Evolutionary conservation across 2,888 invertebrate species (phyloP).

Genomic region (Helobdella robusta): DNA sequence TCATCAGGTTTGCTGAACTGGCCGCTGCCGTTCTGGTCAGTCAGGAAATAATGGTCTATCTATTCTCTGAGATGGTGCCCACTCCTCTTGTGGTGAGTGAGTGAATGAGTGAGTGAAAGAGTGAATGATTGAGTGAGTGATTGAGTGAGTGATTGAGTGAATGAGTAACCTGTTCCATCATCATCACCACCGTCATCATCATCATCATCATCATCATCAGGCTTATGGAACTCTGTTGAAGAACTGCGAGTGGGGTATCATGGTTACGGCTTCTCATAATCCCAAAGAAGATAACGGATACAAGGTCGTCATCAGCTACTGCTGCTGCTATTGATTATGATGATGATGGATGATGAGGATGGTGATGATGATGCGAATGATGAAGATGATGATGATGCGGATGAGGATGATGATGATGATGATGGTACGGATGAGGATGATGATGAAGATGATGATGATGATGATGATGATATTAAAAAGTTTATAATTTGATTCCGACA

Average conservation of each 20-base stretch:
- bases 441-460: too few species aligned
- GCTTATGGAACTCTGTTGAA: slow-evolving; percentile 70
- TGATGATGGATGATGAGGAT: too few species aligned
- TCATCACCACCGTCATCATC: background rate
- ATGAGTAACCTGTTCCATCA: background rate
- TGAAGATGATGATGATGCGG: too few species aligned
- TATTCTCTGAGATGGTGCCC: slow-evolving; percentile 71
- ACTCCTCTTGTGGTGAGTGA: slow-evolving; percentile 71
- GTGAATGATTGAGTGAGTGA: background rate
- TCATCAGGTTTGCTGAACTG: slow-evolving; percentile 71
- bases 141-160: background rate
- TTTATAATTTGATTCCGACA: too few species aligned
- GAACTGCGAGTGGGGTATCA: slow-evolving; percentile 72
- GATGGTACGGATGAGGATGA: too few species aligned
- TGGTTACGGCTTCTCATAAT: slow-evolving; percentile 92
- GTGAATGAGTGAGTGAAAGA: background rate
- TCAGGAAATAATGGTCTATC: slow-evolving; percentile 65
- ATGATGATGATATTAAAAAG: background rate
- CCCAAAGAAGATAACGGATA: slow-evolving; percentile 93
- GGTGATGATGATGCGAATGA: too few species aligned
- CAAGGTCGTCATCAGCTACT: slow-evolving; percentile 68
- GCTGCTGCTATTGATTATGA: background rate
- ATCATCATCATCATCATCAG: slow-evolving; percentile 38
- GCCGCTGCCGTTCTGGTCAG: slow-evolving; percentile 73
- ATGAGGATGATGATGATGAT: too few species aligned